These are phyloP conservation scores for Vanessa tameamea DNA, from an alignment of 1,140 invertebrate genomes.

Conservation along the genomic window DNA sequence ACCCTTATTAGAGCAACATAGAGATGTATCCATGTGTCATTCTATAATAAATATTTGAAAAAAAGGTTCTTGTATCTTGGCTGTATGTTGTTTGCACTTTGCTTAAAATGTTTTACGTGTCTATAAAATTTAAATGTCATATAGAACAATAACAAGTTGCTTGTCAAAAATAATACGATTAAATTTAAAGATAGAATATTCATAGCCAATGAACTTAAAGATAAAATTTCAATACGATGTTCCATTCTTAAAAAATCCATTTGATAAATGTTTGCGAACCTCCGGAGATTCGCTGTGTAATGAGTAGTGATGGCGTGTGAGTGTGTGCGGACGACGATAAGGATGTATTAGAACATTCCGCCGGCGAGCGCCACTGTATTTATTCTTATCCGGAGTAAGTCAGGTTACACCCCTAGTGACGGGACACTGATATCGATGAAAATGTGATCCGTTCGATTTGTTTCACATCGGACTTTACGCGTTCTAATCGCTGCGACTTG, in stretches of 20 bases:
- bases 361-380: conserved; percentile 68
- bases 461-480: conserved; percentile 30
- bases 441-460: conserved; percentile 12
- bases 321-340: conserved; percentile 69
- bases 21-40: not conserved
- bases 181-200: conserved; percentile 16
- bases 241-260: conserved; percentile 37
- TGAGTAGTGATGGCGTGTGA: conserved; percentile 50
- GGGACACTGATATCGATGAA: conserved; percentile 49
- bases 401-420: conserved; percentile 77
- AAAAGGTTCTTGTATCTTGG: not conserved
- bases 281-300: conserved; percentile 46
- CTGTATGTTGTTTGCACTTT: too few species aligned
- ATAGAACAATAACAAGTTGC: too few species aligned
- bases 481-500: conserved; percentile 33
- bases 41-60: not conserved
- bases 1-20: not conserved
- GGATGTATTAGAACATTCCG: conserved; percentile 78
- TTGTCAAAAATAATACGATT: not conserved
- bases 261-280: conserved; percentile 45
- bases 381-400: conserved; percentile 77
- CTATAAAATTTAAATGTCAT: not conserved
- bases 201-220: not conserved
- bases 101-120: not conserved
- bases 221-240: conserved; percentile 20